phyloP scores from a whole-genome alignment of 2,113 vertebrate species.

The Urocolius indicus region DNA sequence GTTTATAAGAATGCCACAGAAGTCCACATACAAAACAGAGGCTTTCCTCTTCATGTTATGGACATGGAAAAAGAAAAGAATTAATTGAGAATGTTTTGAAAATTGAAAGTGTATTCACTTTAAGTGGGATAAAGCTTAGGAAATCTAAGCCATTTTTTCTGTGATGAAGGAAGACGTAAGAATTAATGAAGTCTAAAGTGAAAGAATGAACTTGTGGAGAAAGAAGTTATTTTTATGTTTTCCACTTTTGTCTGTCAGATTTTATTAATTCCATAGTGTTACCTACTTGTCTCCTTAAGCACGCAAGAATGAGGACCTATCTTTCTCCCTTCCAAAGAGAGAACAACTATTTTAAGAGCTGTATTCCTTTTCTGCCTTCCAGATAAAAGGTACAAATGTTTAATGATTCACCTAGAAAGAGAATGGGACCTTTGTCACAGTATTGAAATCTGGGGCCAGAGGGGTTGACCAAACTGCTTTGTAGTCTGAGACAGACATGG shows the following conservation, averaged over 20 bases:
- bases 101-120: neutral
- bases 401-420: neutral
- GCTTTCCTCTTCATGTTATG: neutral
- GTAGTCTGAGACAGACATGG: neutral
- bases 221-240: neutral
- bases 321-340: neutral
- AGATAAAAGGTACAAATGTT: neutral
- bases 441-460: neutral
- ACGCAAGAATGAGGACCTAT: neutral
- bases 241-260: neutral
- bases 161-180: neutral
- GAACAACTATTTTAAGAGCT: neutral
- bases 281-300: neutral
- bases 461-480: neutral
- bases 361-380: neutral
- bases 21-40: accelerated
- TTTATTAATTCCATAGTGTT: neutral
- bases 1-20: neutral
- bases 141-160: neutral
- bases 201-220: neutral
- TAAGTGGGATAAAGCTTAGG: neutral
- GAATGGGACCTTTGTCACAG: neutral
- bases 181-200: neutral
- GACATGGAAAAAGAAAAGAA: neutral
- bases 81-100: neutral